Base-by-base conservation (phyloP, 2,113 vertebrate genomes). In the Mirounga angustirostris region DNA sequence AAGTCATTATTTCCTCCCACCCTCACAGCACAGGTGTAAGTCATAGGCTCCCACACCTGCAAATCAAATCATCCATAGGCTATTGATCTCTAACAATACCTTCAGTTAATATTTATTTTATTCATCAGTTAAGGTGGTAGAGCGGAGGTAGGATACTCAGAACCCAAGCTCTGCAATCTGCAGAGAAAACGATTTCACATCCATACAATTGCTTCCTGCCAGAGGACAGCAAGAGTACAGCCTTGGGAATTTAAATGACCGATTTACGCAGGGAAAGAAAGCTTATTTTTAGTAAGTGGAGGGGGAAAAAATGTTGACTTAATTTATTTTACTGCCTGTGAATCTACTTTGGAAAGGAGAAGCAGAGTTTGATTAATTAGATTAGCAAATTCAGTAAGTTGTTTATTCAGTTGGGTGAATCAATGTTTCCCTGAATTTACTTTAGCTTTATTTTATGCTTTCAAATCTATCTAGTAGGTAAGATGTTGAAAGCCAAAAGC, bases 241-340 rank as follows among this genome's bases (percentile, higher is more conserved):
- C 43, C 94, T 91, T 86, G 78, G 91, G 88, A 97, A 97, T 96
- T 90, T 76, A 92, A 96, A 97, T 95, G 76, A 98, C 95, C 15
- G 3, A 95, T 92, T 96, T 95, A 96, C 84, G 81, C 96, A 79
- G 54, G 33, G 85, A 96, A 95, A 95, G 89, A 92, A 82, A 89
- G 92, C 78, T 94, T 97, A 97, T 95, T 97, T 97, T 98, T 94
- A 96, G 94, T 93, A 97, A 97, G 40, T 30, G 59, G 24, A 28
- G 61, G 13, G 4, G 5, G n/a, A 24, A 16, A 11, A 65, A 92
- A 96, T 84, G 88, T 78, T 97, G 76, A 94, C 91, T 97, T 98
- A 97, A 97, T 97, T 96, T 97, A 91, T 97, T 96, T 98, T 81
- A 97, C 88, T 95, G 93, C 84, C 86, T 95, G 73, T 59, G 97